Conservation (phyloP, 2,888 invertebrate genomes). For the Noctua janthe region DNA sequence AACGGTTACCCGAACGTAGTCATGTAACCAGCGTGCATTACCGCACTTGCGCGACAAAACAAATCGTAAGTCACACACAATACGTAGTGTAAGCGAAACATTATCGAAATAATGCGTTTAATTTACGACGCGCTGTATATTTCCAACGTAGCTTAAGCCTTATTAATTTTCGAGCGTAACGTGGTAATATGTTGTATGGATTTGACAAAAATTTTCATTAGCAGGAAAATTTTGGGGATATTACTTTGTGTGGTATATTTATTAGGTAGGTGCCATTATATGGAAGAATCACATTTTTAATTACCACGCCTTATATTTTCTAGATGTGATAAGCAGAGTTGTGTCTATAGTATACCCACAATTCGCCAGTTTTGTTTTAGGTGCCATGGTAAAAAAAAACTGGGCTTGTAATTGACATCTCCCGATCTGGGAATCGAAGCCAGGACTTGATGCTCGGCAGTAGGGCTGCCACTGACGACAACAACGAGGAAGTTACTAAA, state of each 20-base stretch:
- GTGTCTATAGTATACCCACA: neutral
- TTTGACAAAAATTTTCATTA: conserved; percentile 60
- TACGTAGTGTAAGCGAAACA: conserved; percentile 62
- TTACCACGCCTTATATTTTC: neutral
- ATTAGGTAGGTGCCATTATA: neutral
- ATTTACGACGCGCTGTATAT: conserved; percentile 75
- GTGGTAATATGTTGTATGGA: conserved; percentile 43
- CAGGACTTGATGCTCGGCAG: neutral
- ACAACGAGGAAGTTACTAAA: neutral
- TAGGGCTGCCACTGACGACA: neutral
- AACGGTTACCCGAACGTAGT: conserved; percentile 33
- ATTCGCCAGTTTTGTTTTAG: neutral
- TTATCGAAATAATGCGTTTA: conserved; percentile 76
- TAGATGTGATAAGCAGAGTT: neutral
- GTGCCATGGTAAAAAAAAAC: neutral
- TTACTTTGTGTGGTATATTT: conserved; percentile 6
- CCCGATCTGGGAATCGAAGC: neutral
- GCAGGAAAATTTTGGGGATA: conserved; percentile 1
- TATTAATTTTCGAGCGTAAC: conserved; percentile 74
- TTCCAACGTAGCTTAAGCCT: conserved; percentile 69
- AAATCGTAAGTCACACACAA: conserved; percentile 63
- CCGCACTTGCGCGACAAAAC: conserved; percentile 44
- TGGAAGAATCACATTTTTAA: neutral
- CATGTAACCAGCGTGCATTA: conserved; percentile 48
- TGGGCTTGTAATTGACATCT: neutral